Evolutionary conservation across 2,797 vertebrate species (phyloP).

Genomic region (Melanotaenia trifasciata): DNA sequence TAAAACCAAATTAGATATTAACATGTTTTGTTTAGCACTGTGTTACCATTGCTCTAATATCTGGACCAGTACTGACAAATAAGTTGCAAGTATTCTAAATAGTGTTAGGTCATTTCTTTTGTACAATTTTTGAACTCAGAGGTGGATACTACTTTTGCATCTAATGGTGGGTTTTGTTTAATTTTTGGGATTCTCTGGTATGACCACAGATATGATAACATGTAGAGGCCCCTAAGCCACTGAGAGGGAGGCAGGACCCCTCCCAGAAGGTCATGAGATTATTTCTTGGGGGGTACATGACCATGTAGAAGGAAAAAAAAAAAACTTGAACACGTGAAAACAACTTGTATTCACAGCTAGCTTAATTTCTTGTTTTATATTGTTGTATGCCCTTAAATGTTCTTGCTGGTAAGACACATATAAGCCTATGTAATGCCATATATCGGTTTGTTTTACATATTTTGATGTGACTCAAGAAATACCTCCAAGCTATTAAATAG

Average conservation of each 20-base stretch:
- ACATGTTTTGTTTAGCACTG: not conserved
- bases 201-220: not conserved
- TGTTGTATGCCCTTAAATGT: not conserved
- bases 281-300: not conserved
- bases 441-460: not conserved
- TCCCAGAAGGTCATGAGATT: not conserved
- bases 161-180: not conserved
- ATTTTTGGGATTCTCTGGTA: not conserved
- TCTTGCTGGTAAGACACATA: not conserved
- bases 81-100: not conserved
- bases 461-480: not conserved
- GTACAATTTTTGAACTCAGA: not conserved
- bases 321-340: not conserved
- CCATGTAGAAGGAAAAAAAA: not conserved
- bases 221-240: too few species aligned
- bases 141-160: not conserved
- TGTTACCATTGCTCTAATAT: not conserved
- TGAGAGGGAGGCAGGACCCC: too few species aligned
- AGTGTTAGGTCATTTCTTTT: not conserved
- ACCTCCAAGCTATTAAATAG: too few species aligned
- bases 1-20: not conserved
- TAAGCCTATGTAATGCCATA: not conserved
- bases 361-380: not conserved
- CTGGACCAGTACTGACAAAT: not conserved
- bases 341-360: too few species aligned